Percentiles rank a stretch among this genome's conserved stretches.
phyloP scores from a whole-genome alignment of 2,888 invertebrate species.

The Platycheirus rosarum region DNA sequence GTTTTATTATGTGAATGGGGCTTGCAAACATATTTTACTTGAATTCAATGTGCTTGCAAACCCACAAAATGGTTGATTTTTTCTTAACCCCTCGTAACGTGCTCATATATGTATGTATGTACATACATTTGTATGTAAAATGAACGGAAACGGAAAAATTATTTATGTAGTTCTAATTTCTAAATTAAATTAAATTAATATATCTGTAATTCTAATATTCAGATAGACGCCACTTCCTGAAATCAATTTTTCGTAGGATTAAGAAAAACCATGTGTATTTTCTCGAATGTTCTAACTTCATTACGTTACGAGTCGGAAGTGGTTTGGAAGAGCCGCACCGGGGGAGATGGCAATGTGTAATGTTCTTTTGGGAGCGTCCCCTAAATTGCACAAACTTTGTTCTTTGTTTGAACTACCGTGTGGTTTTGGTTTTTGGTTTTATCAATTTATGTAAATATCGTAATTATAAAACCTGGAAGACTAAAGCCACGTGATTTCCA shows the following conservation, averaged over 20 bases:
- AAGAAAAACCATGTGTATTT: slow-evolving; percentile 25
- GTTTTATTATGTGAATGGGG: not conserved
- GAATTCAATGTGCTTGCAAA: not conserved
- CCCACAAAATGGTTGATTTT: not conserved
- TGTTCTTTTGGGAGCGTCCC: slow-evolving; percentile 15
- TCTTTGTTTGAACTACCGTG: slow-evolving; percentile 19
- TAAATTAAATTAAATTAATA: no score
- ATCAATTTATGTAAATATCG: not conserved
- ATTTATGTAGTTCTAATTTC: no score
- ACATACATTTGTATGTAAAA: no score
- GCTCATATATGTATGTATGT: no score
- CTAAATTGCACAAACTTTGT: not conserved
- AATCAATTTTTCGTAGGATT: not conserved
- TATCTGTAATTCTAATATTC: no score
- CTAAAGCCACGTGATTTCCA: slow-evolving; percentile 64
- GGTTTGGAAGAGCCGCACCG: not conserved
- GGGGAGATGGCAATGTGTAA: slow-evolving; percentile 3
- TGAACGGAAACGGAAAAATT: not conserved
- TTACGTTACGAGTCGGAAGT: not conserved
- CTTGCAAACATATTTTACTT: not conserved
- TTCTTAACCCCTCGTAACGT: not conserved
- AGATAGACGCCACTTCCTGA: no score
- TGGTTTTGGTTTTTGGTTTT: slow-evolving; percentile 12
- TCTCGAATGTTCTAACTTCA: slow-evolving; percentile 29
- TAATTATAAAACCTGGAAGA: not conserved